Evolutionary conservation across 2,797 vertebrate genomes (phyloP).

Genomic region (Varecia variegata): DNA sequence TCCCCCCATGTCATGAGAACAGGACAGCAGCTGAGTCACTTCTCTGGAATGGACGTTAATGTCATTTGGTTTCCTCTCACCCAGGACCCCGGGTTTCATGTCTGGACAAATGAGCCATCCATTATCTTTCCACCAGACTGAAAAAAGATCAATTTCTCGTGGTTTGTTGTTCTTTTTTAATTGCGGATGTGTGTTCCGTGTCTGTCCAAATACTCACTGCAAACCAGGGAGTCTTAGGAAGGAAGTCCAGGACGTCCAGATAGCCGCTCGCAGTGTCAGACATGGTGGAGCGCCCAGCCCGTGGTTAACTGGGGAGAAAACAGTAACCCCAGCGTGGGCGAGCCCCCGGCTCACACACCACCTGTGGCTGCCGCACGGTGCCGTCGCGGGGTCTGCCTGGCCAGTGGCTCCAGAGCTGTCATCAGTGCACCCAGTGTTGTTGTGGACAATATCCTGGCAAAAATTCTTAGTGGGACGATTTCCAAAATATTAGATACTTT

Average conservation of each 20-base stretch:
- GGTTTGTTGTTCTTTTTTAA: constrained; percentile 68
- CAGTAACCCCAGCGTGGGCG: not conserved
- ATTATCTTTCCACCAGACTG: constrained; percentile 76
- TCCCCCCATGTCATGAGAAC: constrained; percentile 55
- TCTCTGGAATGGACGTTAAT: constrained; percentile 78
- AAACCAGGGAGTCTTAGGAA: not conserved
- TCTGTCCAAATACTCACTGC: not conserved
- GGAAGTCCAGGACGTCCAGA: constrained; percentile 4
- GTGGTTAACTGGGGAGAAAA: not conserved
- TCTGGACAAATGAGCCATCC: constrained; percentile 78
- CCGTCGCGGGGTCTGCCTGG: accelerated
- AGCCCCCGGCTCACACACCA: not conserved
- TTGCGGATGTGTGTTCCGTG: not conserved
- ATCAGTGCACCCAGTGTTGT: not conserved
- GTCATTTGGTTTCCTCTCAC: constrained; percentile 74
- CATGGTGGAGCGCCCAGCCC: not conserved
- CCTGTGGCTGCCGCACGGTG: accelerated
- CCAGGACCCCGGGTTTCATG: constrained; percentile 74
- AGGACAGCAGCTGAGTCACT: constrained; percentile 78
- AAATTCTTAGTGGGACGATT: not conserved
- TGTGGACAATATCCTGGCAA: not conserved
- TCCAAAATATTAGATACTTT: not conserved
- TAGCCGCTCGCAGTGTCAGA: not conserved
- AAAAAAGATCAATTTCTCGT: constrained; percentile 63
- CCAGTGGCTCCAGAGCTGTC: not conserved